Base-by-base conservation (phyloP, 2,888 invertebrate genomes). In the Machimus rusticus region DNA sequence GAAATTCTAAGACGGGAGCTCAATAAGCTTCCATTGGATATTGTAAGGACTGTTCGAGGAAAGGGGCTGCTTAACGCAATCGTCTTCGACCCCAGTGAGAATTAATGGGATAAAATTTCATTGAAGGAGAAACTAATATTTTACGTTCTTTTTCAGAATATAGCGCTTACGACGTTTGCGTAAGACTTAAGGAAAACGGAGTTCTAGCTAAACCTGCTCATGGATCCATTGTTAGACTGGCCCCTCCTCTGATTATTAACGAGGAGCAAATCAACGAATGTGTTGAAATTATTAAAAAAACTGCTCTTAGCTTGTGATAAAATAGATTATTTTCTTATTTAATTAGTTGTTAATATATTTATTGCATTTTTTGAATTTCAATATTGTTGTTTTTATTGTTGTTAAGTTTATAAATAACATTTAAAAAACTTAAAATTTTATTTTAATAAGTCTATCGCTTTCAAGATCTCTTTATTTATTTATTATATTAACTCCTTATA, bases 191-290 rank as follows among this genome's bases (percentile, higher is more conserved):
- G 90, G 97, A 98, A 88, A 96, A 96, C 87, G 99, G 99, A 2
- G 93, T 99, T 2, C 93, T 99, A 88, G 97, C 99, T 0, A 99
- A 99, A 93, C 98, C 99, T 2, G 99, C 99, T 0, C 99, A 99
- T 91, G 98, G 97, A 0, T 97, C 99, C 92, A 97, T 97, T 90
- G 97, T 99, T 90, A 95, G 99, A 88, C 95, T 99, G 90, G 97
- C 99, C 0, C 99, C 99, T 0, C 99, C 99, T 0, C 94, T 99
- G 43, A 94, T 96, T 89, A 98, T 99, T 90, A 97, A 93, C 19
- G 96, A 98, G 90, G 92, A 94, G 9, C 96, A 99, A 93, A 92
- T 98, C 88, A 91, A 93, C 37, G 96, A 98, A 91, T 96, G 97
- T 89, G 93, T 95, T 28, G 94, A 95, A 86, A 98, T 98, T 90